Percentiles rank a stretch among this genome's conserved stretches.
These are phyloP conservation scores for Hippocampus zosterae DNA, from an alignment of 2,113 vertebrate genomes.

Conservation along the genomic window DNA sequence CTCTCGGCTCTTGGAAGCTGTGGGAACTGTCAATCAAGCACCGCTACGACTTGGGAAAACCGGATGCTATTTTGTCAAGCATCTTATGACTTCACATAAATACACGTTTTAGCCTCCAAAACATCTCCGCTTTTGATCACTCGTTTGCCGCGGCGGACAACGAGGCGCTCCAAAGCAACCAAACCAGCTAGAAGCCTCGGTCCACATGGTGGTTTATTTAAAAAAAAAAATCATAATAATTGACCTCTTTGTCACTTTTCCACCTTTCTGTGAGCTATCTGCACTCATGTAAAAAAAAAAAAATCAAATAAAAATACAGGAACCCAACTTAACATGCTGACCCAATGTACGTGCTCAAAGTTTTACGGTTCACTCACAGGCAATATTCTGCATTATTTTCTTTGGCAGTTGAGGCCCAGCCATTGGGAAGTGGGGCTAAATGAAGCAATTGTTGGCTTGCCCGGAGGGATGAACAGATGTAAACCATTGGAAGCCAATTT, in stretches of 20 bases:
- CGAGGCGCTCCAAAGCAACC: too few relatives aligned
- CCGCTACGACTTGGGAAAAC: too few relatives aligned
- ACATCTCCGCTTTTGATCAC: too few relatives aligned
- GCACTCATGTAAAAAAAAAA: neutral
- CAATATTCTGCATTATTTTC: neutral
- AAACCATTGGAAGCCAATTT: neutral
- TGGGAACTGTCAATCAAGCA: too few relatives aligned
- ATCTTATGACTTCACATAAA: too few relatives aligned
- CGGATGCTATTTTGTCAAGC: too few relatives aligned
- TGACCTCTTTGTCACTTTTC: neutral
- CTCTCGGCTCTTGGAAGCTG: too few relatives aligned
- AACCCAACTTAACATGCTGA: neutral
- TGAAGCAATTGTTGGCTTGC: neutral
- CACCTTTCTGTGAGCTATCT: neutral
- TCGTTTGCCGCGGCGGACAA: too few relatives aligned
- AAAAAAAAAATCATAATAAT: too few relatives aligned
- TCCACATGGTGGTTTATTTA: too few relatives aligned
- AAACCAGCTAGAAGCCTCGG: too few relatives aligned
- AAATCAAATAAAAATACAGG: neutral
- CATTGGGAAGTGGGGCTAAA: neutral
- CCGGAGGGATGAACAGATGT: neutral
- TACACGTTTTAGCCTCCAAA: too few relatives aligned
- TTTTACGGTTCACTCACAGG: neutral
- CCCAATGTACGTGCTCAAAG: neutral
- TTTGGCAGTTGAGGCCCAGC: neutral